phyloP scores from a whole-genome alignment of 1,140 invertebrate genomes.

The Lepidostoma basale region DNA sequence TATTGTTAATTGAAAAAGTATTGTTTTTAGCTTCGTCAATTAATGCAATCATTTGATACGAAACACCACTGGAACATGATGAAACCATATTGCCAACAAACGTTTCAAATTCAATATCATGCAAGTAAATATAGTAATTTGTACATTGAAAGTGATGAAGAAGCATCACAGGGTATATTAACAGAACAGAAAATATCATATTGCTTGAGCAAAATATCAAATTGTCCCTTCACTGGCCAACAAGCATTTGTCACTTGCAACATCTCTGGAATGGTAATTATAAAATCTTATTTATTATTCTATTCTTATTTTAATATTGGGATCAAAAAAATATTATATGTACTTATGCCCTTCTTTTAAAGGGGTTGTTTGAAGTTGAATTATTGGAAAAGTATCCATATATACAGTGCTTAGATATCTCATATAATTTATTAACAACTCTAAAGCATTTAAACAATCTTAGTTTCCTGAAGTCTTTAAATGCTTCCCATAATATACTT shows the following conservation, averaged over 20 bases:
- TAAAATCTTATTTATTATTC: neutral
- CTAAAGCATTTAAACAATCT: slow-evolving; percentile 11
- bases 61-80: slow-evolving; percentile 1
- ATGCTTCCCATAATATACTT: slow-evolving; percentile 37
- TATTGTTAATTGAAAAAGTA: too few species aligned
- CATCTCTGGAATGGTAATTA: neutral
- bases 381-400: slow-evolving; percentile 9
- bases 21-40: neutral
- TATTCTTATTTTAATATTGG: neutral
- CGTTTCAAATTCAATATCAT: neutral
- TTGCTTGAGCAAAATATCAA: neutral
- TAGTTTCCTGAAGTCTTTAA: slow-evolving; percentile 29
- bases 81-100: neutral
- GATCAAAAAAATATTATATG: neutral
- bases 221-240: slow-evolving; percentile 4
- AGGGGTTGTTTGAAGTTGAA: slow-evolving; percentile 16
- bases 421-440: slow-evolving; percentile 23
- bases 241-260: neutral
- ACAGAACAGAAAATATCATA: neutral
- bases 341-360: neutral
- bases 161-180: neutral
- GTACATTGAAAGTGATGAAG: neutral
- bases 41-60: neutral
- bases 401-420: slow-evolving; percentile 37
- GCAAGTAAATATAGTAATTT: neutral